These are phyloP conservation scores for Acrossocheilus fasciatus DNA, from an alignment of 2,797 vertebrate genomes.

Conservation along the genomic window DNA sequence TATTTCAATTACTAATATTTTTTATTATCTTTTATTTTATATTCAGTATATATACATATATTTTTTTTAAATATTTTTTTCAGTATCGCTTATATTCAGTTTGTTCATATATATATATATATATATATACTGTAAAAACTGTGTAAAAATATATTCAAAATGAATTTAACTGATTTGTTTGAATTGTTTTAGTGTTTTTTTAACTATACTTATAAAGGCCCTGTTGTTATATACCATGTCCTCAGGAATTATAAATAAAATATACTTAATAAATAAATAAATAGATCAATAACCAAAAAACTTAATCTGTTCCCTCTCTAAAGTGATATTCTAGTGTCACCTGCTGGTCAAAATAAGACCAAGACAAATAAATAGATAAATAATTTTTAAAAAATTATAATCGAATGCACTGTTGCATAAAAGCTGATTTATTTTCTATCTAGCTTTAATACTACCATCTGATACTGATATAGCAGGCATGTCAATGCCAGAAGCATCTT, in stretches of 20 bases:
- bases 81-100: too few relatives aligned
- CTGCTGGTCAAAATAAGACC: slow-evolving; percentile 50
- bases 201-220: neutral
- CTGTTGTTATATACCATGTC: neutral
- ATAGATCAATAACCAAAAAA: neutral
- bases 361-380: neutral
- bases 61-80: neutral
- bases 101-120: too few relatives aligned
- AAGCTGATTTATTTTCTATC: neutral
- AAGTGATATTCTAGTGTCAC: slow-evolving; percentile 36
- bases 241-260: neutral
- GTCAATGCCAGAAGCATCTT: neutral
- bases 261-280: neutral
- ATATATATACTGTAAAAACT: too few relatives aligned
- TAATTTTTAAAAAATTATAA: neutral
- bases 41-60: neutral
- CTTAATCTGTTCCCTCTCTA: neutral
- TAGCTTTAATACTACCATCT: neutral
- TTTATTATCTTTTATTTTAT: neutral
- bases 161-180: too few relatives aligned
- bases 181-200: neutral
- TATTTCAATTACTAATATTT: neutral
- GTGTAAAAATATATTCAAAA: neutral
- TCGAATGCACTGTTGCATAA: neutral
- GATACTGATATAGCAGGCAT: neutral